Evolutionary conservation across 1,140 invertebrate genomes (phyloP), one percentile per base, ranked within the genome.

Genomic region (Bilobella aurantiaca): DNA sequence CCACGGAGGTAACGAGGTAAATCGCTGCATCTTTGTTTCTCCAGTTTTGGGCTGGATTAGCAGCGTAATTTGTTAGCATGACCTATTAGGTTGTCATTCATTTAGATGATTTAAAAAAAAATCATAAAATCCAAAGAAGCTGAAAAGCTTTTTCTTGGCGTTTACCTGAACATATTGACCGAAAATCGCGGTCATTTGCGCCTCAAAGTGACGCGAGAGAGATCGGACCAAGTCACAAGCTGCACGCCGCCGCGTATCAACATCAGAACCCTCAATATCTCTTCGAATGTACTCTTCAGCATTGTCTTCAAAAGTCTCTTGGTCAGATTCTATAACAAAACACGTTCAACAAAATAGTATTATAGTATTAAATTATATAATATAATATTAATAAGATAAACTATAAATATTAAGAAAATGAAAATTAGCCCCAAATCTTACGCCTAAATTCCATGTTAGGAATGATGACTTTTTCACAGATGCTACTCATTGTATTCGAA

Each of bases 211-310:
- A 71, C 86, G 83, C 0, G 89, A 88, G 0, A 98, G 79, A 0
- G 92, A 88, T 75, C 90, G 89, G 1, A 98, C 93, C 63, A 99
- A 81, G 82, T 99, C 96, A 80, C 93, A 96, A 58, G 96, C 94
- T 28, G 96, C 90, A 73, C 95, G 82, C 57, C 96, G 83, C 64
- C 96, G 81, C 0, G 96, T 99, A 76, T 98, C 94, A 32, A 96
- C 87, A 79, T 99, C 96, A n/a, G 93, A 96, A 3, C 96, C 96
- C 81, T 99, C 96, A 68, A 99, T 93, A 79, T 99, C 96, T 57
- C 93, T 82, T 42, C 94, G 80, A 65, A 98, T 96, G 75, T 98
- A 99, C 79, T 99, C 96, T 77, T 98, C 96, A 0, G 95, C 91
- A 78, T 97, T 98, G 75, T 98, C 93, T 78, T 96, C 91, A 79